phyloP scores from a whole-genome alignment of 2,113 vertebrate species.

The Larimichthys crocea region DNA sequence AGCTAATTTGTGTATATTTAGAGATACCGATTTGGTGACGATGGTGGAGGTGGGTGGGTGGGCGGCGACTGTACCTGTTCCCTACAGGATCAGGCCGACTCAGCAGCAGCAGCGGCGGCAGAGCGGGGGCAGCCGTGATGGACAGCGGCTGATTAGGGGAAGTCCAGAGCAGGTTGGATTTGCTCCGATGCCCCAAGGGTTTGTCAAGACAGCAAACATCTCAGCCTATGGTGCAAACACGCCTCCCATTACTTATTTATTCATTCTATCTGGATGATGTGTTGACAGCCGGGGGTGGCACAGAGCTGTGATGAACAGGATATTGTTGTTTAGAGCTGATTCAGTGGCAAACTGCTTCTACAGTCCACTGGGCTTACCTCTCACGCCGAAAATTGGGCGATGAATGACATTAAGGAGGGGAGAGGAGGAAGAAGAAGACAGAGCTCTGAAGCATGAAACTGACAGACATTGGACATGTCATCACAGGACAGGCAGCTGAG shows the following conservation, averaged over 20 bases:
- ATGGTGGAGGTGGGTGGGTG: constrained; percentile 31
- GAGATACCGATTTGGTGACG: constrained; percentile 37
- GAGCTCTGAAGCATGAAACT: constrained; percentile 3
- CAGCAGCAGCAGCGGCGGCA: constrained; percentile 40
- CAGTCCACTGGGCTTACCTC: constrained; percentile 27
- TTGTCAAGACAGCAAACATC: constrained; percentile 69
- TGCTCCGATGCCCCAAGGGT: constrained; percentile 69
- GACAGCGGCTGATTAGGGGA: constrained; percentile 79
- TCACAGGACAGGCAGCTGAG: constrained; percentile 10
- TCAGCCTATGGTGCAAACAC: constrained; percentile 55
- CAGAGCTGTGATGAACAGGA: constrained; percentile 46
- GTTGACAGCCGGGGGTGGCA: constrained; percentile 59
- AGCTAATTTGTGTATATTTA: constrained; percentile 74
- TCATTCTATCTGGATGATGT: constrained; percentile 52
- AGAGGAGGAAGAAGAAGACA: constrained; percentile 14
- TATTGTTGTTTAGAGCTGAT: constrained; percentile 58
- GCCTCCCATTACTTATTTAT: constrained; percentile 72
- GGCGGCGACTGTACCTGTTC: constrained; percentile 44
- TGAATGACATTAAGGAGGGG: constrained; percentile 54
- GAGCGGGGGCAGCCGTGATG: constrained; percentile 61
- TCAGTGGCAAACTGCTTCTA: constrained; percentile 16
- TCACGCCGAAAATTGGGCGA: constrained; percentile 45
- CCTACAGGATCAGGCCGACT: constrained; percentile 30
- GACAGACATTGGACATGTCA: constrained; percentile 20
- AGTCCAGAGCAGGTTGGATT: constrained; percentile 64